Evolutionary conservation across 2,888 invertebrate genomes (phyloP).

Genomic region (Lithodes maja): DNA sequence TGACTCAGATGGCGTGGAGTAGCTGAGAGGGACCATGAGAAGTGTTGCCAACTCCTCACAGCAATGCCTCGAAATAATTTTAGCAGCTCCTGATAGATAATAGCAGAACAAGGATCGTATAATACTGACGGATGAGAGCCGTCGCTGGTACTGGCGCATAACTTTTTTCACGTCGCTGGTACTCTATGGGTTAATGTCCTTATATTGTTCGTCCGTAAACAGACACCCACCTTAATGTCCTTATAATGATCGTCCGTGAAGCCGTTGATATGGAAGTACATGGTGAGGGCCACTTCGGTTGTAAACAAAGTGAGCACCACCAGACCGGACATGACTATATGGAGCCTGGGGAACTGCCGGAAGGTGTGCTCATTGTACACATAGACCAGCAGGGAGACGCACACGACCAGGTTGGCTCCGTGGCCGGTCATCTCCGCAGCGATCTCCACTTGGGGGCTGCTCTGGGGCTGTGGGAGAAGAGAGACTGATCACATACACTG

Average conservation of each 20-base stretch:
- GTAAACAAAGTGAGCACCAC: conserved; percentile 43
- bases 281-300: conserved; percentile 46
- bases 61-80: too few species aligned
- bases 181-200: too few species aligned
- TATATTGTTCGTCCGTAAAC: too few species aligned
- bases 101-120: too few species aligned
- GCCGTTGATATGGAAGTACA: conserved; percentile 42
- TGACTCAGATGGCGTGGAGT: too few species aligned
- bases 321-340: conserved; percentile 50
- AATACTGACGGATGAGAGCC: too few species aligned
- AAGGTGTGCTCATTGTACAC: conserved; percentile 54
- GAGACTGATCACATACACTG: neutral
- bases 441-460: neutral
- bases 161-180: too few species aligned
- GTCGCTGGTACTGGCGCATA: too few species aligned
- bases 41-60: too few species aligned
- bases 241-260: conserved; percentile 17
- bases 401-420: conserved; percentile 28
- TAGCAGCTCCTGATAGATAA: too few species aligned
- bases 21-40: too few species aligned
- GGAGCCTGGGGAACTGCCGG: conserved; percentile 44
- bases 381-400: conserved; percentile 27
- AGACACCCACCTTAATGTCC: conserved; percentile 33
- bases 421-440: conserved; percentile 43
- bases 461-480: neutral